These are phyloP conservation scores for Calameuta pallipes DNA, from an alignment of 2,888 invertebrate genomes.

Conservation along the genomic window DNA sequence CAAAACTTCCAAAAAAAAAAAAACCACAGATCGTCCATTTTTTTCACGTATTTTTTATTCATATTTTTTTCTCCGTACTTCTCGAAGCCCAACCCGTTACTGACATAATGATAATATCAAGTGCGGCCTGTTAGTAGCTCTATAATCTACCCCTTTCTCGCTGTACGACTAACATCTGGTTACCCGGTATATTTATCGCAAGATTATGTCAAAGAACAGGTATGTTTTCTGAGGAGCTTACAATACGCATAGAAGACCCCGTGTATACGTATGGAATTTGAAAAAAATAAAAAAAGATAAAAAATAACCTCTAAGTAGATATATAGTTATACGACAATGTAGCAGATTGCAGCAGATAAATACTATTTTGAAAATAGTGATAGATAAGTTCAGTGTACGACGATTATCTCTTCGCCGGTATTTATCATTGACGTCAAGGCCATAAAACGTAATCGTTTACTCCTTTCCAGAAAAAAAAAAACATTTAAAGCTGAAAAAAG, in stretches of 20 bases:
- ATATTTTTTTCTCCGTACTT: not conserved
- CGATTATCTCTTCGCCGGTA: not conserved
- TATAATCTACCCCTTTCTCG: slow-evolving; percentile 9
- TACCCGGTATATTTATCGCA: slow-evolving; percentile 38
- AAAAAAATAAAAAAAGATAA: not conserved
- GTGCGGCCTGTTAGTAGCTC: not conserved
- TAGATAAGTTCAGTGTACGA: not conserved
- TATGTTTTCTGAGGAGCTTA: not conserved
- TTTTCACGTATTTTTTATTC: not conserved
- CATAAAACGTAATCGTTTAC: not conserved
- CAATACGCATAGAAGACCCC: not conserved
- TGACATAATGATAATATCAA: not conserved
- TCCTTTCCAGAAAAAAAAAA: not conserved
- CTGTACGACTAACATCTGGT: slow-evolving; percentile 41
- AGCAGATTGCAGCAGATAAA: not conserved
- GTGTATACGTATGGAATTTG: not conserved
- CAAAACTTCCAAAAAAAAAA: not conserved
- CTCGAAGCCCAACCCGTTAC: not conserved
- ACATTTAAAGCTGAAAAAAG: not conserved
- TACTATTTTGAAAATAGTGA: not conserved
- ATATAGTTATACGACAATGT: not conserved
- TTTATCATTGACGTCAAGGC: not conserved
- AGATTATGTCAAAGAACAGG: slow-evolving; percentile 3
- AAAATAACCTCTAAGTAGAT: not conserved
- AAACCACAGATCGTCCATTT: not conserved